Percentiles rank a stretch among this genome's conserved stretches.
Conservation (phyloP, 2,797 vertebrate species). For the Pagetopsis macropterus region DNA sequence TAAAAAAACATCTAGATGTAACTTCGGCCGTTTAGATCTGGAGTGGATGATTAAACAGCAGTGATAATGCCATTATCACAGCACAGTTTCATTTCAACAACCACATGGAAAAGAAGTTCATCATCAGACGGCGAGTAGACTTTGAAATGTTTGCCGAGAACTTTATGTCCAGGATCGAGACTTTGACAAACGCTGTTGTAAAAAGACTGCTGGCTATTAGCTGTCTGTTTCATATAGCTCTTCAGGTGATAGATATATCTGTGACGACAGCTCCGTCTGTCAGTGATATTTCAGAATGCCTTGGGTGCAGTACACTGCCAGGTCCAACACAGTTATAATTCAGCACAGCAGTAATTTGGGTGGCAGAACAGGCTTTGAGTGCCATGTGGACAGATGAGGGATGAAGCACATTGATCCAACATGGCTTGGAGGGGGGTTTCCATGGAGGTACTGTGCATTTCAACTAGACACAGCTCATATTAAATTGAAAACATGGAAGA, state of each 20-base stretch:
- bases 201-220: conserved; percentile 65
- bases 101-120: conserved; percentile 25
- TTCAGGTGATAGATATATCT: conserved; percentile 65
- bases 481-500: conserved; percentile 29
- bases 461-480: conserved; percentile 44
- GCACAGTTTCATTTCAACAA: conserved; percentile 8
- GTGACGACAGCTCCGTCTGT: conserved; percentile 65
- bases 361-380: conserved; percentile 79
- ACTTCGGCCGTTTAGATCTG: background rate
- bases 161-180: conserved; percentile 51
- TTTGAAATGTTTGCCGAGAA: conserved; percentile 57
- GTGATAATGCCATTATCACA: conserved; percentile 8
- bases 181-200: conserved; percentile 56
- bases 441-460: conserved; percentile 60
- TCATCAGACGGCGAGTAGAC: conserved; percentile 43
- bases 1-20: background rate
- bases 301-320: conserved; percentile 72
- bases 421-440: conserved; percentile 51
- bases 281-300: conserved; percentile 75
- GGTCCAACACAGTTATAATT: conserved; percentile 81
- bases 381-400: conserved; percentile 74
- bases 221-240: conserved; percentile 60
- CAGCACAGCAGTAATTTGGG: conserved; percentile 84
- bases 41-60: background rate
- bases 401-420: conserved; percentile 80